A percentile compares a stretch with the other conserved stretches of the same genome.
These are phyloP conservation scores for Hydroisotoma schaefferi DNA, from an alignment of 2,888 invertebrate species.

Conservation along the genomic window DNA sequence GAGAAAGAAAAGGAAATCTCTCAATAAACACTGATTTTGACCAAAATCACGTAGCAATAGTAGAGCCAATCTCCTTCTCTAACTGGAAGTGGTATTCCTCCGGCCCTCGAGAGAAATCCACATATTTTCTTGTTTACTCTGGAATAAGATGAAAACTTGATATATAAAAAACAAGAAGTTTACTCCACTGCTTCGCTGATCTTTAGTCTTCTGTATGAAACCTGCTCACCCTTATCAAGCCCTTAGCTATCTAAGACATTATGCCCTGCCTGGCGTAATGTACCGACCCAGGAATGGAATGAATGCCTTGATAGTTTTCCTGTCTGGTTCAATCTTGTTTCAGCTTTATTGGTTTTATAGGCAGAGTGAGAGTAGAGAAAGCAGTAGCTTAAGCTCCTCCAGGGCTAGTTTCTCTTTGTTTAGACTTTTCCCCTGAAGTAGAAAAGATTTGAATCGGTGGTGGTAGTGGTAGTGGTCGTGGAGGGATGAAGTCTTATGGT, in stretches of 20 bases:
- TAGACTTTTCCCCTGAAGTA: not conserved
- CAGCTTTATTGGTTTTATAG: slow-evolving; percentile 45
- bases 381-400: slow-evolving; percentile 25
- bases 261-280: no score
- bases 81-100: slow-evolving; percentile 17
- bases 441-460: not conserved
- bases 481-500: no score
- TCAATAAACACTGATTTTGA: slow-evolving; percentile 47
- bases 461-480: no score
- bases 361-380: no score
- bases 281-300: not conserved
- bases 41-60: slow-evolving; percentile 46
- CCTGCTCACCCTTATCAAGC: no score
- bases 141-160: slow-evolving; percentile 38
- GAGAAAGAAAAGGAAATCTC: slow-evolving; percentile 32
- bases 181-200: no score
- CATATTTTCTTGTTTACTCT: slow-evolving; percentile 46
- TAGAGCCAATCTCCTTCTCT: slow-evolving; percentile 26
- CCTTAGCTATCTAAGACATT: no score
- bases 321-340: slow-evolving; percentile 46
- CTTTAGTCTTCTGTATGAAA: no score
- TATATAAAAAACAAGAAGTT: slow-evolving; percentile 15
- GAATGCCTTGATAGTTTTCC: no score
- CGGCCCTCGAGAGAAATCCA: slow-evolving; percentile 36
- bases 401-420: slow-evolving; percentile 9